Percentiles rank a stretch among this genome's conserved stretches.
Evolutionary conservation across 2,888 invertebrate species (phyloP).

Genomic region (Drosophila meridionalis): DNA sequence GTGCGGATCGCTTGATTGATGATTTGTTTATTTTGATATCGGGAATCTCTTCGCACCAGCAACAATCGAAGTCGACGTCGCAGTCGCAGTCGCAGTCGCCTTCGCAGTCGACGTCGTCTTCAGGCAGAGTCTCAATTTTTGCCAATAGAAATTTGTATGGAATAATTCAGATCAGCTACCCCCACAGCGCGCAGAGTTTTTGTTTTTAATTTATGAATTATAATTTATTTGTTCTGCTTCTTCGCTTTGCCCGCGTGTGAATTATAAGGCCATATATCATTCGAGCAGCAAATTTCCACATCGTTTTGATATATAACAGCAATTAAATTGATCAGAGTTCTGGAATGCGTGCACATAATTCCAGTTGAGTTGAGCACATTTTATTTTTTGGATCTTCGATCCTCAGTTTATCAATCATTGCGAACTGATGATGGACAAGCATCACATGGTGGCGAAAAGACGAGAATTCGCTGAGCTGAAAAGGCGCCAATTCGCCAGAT

Average conservation of each 20-base stretch:
- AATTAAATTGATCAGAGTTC: conserved; percentile 48
- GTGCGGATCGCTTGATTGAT: conserved; percentile 79
- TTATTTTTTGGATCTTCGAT: conserved; percentile 25
- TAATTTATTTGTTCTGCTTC: conserved; percentile 59
- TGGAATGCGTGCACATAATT: conserved; percentile 60
- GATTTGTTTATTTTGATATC: conserved; percentile 82
- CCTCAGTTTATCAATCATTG: conserved; percentile 68
- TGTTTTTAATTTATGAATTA: conserved; percentile 73
- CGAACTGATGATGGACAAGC: conserved; percentile 47
- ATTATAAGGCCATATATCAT: conserved; percentile 54
- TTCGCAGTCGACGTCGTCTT: neutral
- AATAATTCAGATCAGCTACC: conserved; percentile 52
- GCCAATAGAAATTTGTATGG: conserved; percentile 54
- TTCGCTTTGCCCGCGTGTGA: conserved; percentile 5
- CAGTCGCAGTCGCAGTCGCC: neutral
- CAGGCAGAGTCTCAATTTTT: conserved; percentile 44
- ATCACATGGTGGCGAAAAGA: conserved; percentile 38
- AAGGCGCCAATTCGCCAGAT: conserved; percentile 7
- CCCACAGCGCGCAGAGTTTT: conserved; percentile 51
- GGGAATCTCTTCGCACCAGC: conserved; percentile 74
- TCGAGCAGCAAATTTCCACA: conserved; percentile 36
- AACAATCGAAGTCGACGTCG: conserved; percentile 7
- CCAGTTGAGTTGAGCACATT: conserved; percentile 16
- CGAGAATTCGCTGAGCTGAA: neutral
- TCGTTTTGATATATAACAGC: conserved; percentile 60